Evolutionary conservation across 1,140 invertebrate genomes (phyloP).

Genomic region (Drosophila ananassae): DNA sequence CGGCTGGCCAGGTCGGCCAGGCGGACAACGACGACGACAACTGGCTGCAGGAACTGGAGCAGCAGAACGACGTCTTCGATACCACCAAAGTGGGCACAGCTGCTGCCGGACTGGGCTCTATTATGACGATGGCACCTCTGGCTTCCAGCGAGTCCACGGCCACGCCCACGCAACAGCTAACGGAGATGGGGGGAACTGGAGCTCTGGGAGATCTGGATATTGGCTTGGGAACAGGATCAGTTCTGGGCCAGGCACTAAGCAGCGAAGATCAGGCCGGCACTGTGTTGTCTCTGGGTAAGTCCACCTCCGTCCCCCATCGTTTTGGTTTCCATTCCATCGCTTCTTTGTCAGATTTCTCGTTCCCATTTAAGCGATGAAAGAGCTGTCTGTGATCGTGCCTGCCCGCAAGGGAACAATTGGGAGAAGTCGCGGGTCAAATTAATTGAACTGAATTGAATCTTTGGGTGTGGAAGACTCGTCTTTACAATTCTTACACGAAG

Average conservation of each 20-base stretch:
- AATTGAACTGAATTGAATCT: conserved; percentile 34
- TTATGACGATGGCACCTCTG: conserved; percentile 66
- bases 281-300: conserved; percentile 58
- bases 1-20: conserved; percentile 27
- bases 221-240: conserved; percentile 35
- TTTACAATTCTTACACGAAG: conserved; percentile 2
- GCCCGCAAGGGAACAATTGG: conserved; percentile 22
- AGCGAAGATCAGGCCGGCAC: conserved; percentile 25
- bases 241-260: conserved; percentile 14
- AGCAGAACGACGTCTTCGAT: conserved; percentile 80
- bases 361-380: conserved; percentile 32
- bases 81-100: conserved; percentile 58
- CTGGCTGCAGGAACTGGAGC: conserved; percentile 76
- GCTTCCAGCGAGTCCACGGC: conserved; percentile 72
- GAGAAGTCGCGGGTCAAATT: conserved; percentile 32
- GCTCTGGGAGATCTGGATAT: conserved; percentile 32
- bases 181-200: conserved; percentile 35
- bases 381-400: conserved; percentile 33
- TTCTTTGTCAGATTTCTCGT: conserved; percentile 34
- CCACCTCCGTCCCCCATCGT: background rate
- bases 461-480: background rate
- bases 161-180: conserved; percentile 71
- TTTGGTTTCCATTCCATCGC: conserved; percentile 7
- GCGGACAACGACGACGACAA: conserved; percentile 70
- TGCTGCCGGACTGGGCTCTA: conserved; percentile 24